phyloP scores from a whole-genome alignment of 2,797 vertebrate genomes.

The Sebastes steindachneri region DNA sequence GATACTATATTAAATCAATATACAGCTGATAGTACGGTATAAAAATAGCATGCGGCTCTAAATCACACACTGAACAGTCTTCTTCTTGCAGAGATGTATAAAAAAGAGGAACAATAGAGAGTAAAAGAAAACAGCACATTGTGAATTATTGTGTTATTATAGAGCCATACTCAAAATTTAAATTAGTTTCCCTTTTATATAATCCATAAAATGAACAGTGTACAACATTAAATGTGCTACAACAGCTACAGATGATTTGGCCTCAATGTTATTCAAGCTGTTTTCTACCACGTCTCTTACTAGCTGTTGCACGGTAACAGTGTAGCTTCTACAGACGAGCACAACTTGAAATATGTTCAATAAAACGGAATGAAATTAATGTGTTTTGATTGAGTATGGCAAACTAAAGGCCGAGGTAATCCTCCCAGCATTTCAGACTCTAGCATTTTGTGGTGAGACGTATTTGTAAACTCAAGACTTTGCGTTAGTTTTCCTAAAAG shows the following conservation, averaged over 20 bases:
- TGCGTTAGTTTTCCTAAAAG: neutral
- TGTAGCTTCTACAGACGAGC: neutral
- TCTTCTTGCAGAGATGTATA: slow-evolving; percentile 38
- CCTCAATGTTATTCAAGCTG: slow-evolving; percentile 15
- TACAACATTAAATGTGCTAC: slow-evolving; percentile 35
- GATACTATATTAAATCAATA: slow-evolving; percentile 40
- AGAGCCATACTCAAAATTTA: neutral
- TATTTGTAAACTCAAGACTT: slow-evolving; percentile 11
- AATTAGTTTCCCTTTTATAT: slow-evolving; percentile 38
- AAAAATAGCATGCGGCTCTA: slow-evolving; percentile 79
- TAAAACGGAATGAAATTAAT: neutral
- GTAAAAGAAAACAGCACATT: slow-evolving; percentile 20
- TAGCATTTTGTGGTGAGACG: neutral
- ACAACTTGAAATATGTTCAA: neutral
- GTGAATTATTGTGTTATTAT: slow-evolving; percentile 10
- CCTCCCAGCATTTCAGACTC: neutral
- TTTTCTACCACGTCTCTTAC: neutral
- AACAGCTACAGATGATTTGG: slow-evolving; percentile 26
- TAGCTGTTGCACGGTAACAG: neutral
- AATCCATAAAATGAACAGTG: slow-evolving; percentile 24
- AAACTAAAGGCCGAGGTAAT: neutral
- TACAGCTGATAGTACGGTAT: slow-evolving; percentile 63
- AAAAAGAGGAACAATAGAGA: slow-evolving; percentile 1
- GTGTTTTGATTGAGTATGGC: neutral
- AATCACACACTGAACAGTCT: slow-evolving; percentile 57